Conservation (phyloP, 2,888 invertebrate genomes). For the Ferdinandea cuprea region DNA sequence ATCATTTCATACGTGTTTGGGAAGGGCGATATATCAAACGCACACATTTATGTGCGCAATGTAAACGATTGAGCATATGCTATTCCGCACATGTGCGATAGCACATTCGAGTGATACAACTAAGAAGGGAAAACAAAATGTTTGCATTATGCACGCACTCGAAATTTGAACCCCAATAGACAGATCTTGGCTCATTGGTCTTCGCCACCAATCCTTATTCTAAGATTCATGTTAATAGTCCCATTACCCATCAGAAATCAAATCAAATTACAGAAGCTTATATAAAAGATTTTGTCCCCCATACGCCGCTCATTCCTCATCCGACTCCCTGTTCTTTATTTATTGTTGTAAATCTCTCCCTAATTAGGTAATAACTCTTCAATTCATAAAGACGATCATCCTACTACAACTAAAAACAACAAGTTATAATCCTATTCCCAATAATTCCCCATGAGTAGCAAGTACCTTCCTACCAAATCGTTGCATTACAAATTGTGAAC, state of each 20-base stretch:
- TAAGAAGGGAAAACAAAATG: too few relatives aligned
- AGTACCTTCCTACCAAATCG: slow-evolving; percentile 26
- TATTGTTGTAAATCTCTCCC: slow-evolving; percentile 24
- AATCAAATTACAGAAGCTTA: too few relatives aligned
- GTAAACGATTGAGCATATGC: background rate
- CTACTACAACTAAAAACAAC: background rate
- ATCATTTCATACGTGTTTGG: too few relatives aligned
- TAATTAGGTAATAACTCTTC: slow-evolving; percentile 40
- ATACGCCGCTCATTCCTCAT: too few relatives aligned
- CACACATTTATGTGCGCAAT: background rate
- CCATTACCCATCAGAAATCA: too few relatives aligned
- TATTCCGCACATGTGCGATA: background rate
- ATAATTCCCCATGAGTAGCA: slow-evolving; percentile 23
- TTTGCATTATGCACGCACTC: too few relatives aligned
- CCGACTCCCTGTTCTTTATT: background rate
- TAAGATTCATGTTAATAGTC: too few relatives aligned
- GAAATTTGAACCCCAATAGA: too few relatives aligned
- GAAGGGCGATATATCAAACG: background rate
- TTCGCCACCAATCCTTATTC: too few relatives aligned
- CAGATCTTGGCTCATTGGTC: too few relatives aligned
- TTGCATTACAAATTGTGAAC: slow-evolving; percentile 67
- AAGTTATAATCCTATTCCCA: slow-evolving; percentile 13
- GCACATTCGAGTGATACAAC: too few relatives aligned
- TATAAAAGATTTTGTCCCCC: too few relatives aligned
- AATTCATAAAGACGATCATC: background rate